Evolutionary conservation across 2,797 vertebrate genomes (phyloP).

Genomic region (Gastrophryne carolinensis): DNA sequence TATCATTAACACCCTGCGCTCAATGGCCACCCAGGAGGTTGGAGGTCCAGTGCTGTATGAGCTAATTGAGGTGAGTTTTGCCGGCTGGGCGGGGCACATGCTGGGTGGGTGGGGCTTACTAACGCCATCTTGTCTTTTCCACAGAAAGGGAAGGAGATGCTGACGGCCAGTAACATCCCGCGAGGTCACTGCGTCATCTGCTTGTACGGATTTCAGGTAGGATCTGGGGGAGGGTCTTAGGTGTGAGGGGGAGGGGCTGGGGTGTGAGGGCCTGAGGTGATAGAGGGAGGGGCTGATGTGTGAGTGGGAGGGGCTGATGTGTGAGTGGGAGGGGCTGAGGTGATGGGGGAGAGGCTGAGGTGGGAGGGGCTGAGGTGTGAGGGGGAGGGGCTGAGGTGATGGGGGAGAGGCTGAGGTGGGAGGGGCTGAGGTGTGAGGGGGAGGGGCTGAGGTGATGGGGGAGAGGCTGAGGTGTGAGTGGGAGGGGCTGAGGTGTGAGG

Average conservation of each 20-base stretch:
- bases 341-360: not conserved
- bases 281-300: no score
- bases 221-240: no score
- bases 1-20: slow-evolving; percentile 69
- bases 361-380: not conserved
- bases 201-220: slow-evolving; percentile 84
- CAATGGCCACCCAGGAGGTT: slow-evolving; percentile 76
- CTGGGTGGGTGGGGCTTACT: not conserved
- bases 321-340: not conserved
- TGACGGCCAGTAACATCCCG: slow-evolving; percentile 93
- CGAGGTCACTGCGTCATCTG: slow-evolving; percentile 95
- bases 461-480: no score
- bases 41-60: slow-evolving; percentile 89
- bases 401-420: not conserved
- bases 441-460: no score
- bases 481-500: no score
- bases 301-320: no score
- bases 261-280: no score
- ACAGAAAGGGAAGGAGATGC: slow-evolving; percentile 78
- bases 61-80: slow-evolving; percentile 86
- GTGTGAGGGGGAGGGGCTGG: not conserved
- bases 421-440: no score
- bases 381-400: not conserved
- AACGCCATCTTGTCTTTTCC: slow-evolving; percentile 41
- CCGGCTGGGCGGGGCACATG: not conserved